A percentile compares a stretch with the other conserved stretches of the same genome.
Evolutionary conservation across 2,113 vertebrate species (phyloP).

Genomic region (Myocastor coypus): DNA sequence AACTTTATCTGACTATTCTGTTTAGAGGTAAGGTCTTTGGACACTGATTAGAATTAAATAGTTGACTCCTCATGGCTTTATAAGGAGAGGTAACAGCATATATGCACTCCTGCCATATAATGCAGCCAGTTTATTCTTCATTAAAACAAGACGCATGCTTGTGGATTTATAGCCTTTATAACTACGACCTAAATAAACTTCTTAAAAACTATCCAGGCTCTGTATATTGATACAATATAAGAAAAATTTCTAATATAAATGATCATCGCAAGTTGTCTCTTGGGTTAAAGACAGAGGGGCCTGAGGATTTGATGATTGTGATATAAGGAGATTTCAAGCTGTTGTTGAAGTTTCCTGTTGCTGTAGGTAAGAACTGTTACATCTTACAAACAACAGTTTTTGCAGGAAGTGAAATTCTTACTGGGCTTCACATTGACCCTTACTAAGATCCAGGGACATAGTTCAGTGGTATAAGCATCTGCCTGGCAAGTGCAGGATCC

Average conservation of each 20-base stretch:
- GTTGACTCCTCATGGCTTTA: background rate
- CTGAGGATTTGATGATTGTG: background rate
- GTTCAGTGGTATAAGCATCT: no score
- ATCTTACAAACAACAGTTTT: background rate
- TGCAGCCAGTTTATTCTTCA: background rate
- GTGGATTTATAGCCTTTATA: background rate
- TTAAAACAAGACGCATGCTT: background rate
- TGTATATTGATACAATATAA: background rate
- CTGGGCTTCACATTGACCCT: background rate
- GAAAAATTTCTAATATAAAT: background rate
- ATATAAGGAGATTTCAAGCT: background rate
- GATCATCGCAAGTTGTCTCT: background rate
- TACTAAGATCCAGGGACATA: no score
- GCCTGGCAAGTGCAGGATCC: no score
- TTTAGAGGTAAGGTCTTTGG: background rate
- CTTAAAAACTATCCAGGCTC: background rate
- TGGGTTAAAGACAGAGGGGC: background rate
- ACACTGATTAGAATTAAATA: background rate
- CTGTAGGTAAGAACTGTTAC: background rate
- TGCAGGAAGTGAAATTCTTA: background rate
- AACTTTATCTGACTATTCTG: background rate
- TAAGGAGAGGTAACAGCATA: background rate
- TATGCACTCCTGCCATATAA: background rate
- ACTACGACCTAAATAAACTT: background rate
- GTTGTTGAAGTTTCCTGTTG: background rate